phyloP scores from a whole-genome alignment of 23 tunicate species.

The Botrylloides violaceus region DNA sequence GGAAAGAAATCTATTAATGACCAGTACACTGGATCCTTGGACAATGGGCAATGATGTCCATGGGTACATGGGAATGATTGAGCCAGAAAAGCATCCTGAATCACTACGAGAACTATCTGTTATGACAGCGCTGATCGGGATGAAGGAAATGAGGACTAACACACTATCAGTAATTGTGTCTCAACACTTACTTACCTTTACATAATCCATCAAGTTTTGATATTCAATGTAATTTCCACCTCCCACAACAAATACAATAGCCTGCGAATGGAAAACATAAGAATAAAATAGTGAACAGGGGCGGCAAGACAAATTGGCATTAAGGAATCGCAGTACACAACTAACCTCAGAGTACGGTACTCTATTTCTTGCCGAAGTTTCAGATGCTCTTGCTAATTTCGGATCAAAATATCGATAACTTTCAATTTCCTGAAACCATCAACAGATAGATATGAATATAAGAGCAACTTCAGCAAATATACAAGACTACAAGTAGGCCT shows the following conservation, averaged over 20 bases:
- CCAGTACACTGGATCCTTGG: too few relatives aligned
- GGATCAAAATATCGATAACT: conserved; percentile 93
- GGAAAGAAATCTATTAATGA: too few relatives aligned
- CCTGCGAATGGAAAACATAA: conserved; percentile 12
- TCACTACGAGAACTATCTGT: too few relatives aligned
- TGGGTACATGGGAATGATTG: too few relatives aligned
- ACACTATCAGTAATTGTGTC: background rate
- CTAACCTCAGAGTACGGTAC: conserved; percentile 62
- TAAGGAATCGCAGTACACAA: background rate
- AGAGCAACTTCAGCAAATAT: too few relatives aligned
- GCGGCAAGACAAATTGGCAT: too few relatives aligned
- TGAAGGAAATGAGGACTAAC: too few relatives aligned
- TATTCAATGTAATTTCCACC: conserved; percentile 98
- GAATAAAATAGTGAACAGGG: background rate
- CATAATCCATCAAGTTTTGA: conserved; percentile 94
- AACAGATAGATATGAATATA: background rate
- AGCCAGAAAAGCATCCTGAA: too few relatives aligned
- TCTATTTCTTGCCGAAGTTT: conserved; percentile 49
- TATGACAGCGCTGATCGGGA: too few relatives aligned
- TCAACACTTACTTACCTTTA: conserved; percentile 9
- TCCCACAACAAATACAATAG: conserved; percentile 94
- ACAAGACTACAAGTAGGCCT: background rate
- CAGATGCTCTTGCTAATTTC: conserved; percentile 55
- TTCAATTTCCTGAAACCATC: conserved; percentile 49
- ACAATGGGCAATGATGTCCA: too few relatives aligned